Base-by-base conservation (phyloP, 2,113 vertebrate genomes). In the Myotis brandtii region DNA sequence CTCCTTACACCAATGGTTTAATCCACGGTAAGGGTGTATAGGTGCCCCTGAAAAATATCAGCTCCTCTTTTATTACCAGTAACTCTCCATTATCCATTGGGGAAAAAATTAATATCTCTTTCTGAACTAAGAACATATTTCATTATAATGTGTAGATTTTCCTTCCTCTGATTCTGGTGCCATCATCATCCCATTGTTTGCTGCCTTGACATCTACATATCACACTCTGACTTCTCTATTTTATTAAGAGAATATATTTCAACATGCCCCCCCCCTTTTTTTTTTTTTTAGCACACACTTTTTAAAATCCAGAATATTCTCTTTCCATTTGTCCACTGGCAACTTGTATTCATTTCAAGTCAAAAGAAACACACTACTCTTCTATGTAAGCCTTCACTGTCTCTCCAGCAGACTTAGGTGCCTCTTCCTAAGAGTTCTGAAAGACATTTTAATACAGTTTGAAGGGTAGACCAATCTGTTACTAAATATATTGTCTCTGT, bases 271-370 rank as follows among this genome's bases (percentile, higher is more conserved):
- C 20, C 34, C 3, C 32, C 6, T 34, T 46, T 46, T 52, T 10
- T 59, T 23, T 59, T 12, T 76, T 99, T 59, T 59, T 59, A 21
- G 25, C 9, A 18, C 30, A 34, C n/a, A 25, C 56, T 25, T 30
- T 75, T 43, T 52, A 72, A 27, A 2, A 34, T 43, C 5, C 34
- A 81, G 21, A 75, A 30, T 21, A 21, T 48, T 75, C 14, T 75
- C 43, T 59, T 81, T 91, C 20, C 34, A 11, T 13, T 37, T 86
- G 27, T 66, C 13, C 30, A 34, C 16, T 2, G 18, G 43, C 72
- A 6, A 80, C 16, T 3, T 34, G 2, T 12, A 54, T 30, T 79
- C 34, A 91, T 80, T 16, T 52, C 23, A 43, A 86, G 11, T 12
- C 52, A 50, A 43, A 48, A 30, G 16, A 9, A 48, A 52, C 46